Evolutionary conservation across 1,140 invertebrate genomes (phyloP).

Genomic region (Diorhabda elongata): DNA sequence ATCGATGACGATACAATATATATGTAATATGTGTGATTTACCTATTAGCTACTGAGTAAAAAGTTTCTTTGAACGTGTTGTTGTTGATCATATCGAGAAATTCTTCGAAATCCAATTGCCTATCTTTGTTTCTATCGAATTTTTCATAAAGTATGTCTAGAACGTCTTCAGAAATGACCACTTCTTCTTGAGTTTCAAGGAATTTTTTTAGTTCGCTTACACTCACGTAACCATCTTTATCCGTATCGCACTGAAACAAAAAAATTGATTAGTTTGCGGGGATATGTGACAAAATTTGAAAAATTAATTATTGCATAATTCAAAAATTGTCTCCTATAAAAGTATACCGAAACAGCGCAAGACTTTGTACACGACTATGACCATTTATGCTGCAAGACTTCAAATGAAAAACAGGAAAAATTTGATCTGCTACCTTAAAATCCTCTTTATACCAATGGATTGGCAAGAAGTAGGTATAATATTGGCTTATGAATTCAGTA

Average conservation of each 20-base stretch:
- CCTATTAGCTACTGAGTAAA: slow-evolving; percentile 44
- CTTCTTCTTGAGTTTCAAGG: slow-evolving; percentile 8
- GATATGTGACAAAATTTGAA: not conserved
- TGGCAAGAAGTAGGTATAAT: too few relatives aligned
- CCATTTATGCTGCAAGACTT: too few relatives aligned
- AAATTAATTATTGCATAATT: too few relatives aligned
- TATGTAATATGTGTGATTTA: not conserved
- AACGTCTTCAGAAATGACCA: not conserved
- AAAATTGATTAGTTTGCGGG: not conserved
- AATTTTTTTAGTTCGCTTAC: slow-evolving; percentile 12
- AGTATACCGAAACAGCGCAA: too few relatives aligned
- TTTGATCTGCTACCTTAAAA: too few relatives aligned
- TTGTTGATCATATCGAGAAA: slow-evolving; percentile 73
- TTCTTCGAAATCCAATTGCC: slow-evolving; percentile 71
- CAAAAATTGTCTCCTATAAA: too few relatives aligned
- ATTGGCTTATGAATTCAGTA: too few relatives aligned
- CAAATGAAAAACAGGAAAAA: too few relatives aligned
- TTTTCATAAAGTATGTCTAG: slow-evolving; percentile 49
- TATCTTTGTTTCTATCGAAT: slow-evolving; percentile 69
- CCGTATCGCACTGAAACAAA: slow-evolving; percentile 16
- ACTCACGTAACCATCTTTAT: slow-evolving; percentile 11
- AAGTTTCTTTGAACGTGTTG: slow-evolving; percentile 57
- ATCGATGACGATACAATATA: not conserved
- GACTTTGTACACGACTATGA: too few relatives aligned
- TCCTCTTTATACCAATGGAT: too few relatives aligned